A percentile compares a stretch with the other conserved stretches of the same genome.
phyloP scores from a whole-genome alignment of 2,113 vertebrate genomes.

The Sceloporus undulatus region DNA sequence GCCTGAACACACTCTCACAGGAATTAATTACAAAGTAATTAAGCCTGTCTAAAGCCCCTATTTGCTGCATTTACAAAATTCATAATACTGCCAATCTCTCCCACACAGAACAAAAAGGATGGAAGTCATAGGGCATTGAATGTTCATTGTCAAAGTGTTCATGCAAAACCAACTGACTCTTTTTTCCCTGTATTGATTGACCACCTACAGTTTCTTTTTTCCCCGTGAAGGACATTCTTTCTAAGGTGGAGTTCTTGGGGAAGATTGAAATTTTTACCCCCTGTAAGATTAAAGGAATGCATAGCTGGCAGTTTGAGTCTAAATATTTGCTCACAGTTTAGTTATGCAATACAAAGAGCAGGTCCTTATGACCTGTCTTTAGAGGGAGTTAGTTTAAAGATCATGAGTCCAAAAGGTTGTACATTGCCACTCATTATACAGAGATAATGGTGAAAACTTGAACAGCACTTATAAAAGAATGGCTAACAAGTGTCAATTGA shows the following conservation, averaged over 20 bases:
- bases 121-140: conserved; percentile 3
- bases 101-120: conserved; percentile 8
- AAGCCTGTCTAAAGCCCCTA: conserved; percentile 27
- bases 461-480: not conserved
- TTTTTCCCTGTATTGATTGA: conserved; percentile 4
- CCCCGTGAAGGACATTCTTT: conserved; percentile 4
- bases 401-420: not conserved
- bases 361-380: not conserved
- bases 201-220: not conserved
- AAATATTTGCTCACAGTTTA: conserved; percentile 5
- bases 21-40: conserved; percentile 38
- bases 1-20: conserved; percentile 6
- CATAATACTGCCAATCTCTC: conserved; percentile 20
- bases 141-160: conserved; percentile 1
- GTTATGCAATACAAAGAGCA: conserved; percentile 1
- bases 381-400: conserved; percentile 2
- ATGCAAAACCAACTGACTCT: conserved; percentile 28
- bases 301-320: not conserved
- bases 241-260: conserved; percentile 6
- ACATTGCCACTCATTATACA: not conserved
- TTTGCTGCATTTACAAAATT: conserved; percentile 43
- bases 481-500: not conserved
- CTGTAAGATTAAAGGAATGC: conserved; percentile 14
- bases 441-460: not conserved
- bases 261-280: not conserved